phyloP scores from a whole-genome alignment of 2,888 invertebrate genomes.

The Scaptomyza reducta region DNA sequence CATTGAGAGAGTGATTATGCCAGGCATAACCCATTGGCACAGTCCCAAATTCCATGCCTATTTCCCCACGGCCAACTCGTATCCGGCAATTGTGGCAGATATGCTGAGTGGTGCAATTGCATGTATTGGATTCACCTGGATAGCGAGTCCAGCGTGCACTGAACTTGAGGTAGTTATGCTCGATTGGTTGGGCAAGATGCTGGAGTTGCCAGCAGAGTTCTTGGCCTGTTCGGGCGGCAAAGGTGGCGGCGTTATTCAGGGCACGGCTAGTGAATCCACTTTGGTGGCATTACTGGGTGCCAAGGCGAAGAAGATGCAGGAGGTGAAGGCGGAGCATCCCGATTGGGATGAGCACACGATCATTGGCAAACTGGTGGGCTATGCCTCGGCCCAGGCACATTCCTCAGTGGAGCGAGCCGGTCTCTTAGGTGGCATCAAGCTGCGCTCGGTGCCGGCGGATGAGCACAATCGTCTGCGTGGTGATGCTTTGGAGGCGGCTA shows the following conservation, averaged over 20 bases:
- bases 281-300: conserved; percentile 96
- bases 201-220: conserved; percentile 93
- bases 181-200: conserved; percentile 97
- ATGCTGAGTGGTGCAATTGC: conserved; percentile 97
- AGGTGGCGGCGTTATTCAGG: conserved; percentile 95
- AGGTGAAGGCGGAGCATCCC: conserved; percentile 89
- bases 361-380: conserved; percentile 92
- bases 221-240: conserved; percentile 92
- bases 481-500: conserved; percentile 90
- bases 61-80: conserved; percentile 96
- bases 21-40: conserved; percentile 99
- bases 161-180: conserved; percentile 97
- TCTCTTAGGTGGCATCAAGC: conserved; percentile 92
- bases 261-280: conserved; percentile 97
- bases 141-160: conserved; percentile 97
- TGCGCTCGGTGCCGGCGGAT: conserved; percentile 90
- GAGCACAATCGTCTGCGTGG: conserved; percentile 90
- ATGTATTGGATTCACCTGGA: conserved; percentile 98
- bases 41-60: conserved; percentile 98
- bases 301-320: conserved; percentile 89
- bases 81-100: conserved; percentile 96
- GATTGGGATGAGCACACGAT: conserved; percentile 90
- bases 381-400: conserved; percentile 95
- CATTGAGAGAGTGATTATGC: conserved; percentile 97
- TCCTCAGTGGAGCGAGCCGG: conserved; percentile 97